These are phyloP conservation scores for Platynereis dumerilii DNA, from an alignment of 2,888 invertebrate species.

Conservation along the genomic window DNA sequence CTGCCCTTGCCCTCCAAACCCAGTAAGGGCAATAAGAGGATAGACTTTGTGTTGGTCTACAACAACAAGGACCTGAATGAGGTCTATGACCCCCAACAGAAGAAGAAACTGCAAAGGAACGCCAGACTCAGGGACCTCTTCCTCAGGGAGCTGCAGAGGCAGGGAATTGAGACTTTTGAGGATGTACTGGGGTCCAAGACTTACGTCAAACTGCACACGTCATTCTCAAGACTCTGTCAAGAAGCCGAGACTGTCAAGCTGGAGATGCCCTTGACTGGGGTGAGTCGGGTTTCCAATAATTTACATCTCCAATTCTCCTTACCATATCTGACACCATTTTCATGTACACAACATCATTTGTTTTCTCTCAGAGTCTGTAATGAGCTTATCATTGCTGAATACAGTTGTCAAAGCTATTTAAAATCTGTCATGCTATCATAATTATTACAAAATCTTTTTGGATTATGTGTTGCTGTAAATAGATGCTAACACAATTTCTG, in stretches of 20 bases:
- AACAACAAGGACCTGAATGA: conserved; percentile 29
- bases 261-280: conserved; percentile 60
- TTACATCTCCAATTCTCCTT: too few species aligned
- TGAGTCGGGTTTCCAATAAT: conserved; percentile 35
- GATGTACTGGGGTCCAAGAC: conserved; percentile 29
- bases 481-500: too few species aligned
- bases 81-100: conserved; percentile 22
- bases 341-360: too few species aligned
- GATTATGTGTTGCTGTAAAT: too few species aligned
- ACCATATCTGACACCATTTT: too few species aligned
- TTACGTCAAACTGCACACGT: conserved; percentile 51
- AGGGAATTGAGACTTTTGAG: conserved; percentile 52
- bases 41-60: conserved; percentile 57
- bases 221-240: conserved; percentile 55
- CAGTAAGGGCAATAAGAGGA: conserved; percentile 44
- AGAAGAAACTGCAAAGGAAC: conserved; percentile 18
- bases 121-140: conserved; percentile 41
- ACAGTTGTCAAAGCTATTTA: too few species aligned
- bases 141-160: conserved; percentile 42
- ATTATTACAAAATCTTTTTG: too few species aligned
- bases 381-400: too few species aligned
- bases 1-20: conserved; percentile 11
- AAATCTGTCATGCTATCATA: too few species aligned
- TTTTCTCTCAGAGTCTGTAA: too few species aligned
- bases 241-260: conserved; percentile 59